Evolutionary conservation across 2,888 invertebrate species (phyloP).

Genomic region (Limnephilus marmoratus): DNA sequence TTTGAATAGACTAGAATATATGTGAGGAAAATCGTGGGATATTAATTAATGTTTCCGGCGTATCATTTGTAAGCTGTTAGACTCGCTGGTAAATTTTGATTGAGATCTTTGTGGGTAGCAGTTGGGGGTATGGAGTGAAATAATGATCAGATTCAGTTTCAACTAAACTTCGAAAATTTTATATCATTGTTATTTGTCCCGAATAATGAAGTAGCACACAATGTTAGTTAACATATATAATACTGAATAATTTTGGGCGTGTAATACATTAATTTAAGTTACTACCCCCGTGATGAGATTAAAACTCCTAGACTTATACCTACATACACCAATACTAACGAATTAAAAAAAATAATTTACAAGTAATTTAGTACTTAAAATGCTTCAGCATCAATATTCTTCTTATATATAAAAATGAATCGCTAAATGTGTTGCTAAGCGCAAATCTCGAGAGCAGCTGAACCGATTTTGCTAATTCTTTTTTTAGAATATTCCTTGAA

Average conservation of each 20-base stretch:
- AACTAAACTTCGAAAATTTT: background rate
- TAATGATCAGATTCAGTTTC: background rate
- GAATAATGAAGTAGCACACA: background rate
- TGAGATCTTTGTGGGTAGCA: background rate
- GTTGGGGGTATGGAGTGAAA: background rate
- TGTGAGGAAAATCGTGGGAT: background rate
- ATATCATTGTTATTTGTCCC: background rate
- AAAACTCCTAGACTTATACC: too few relatives aligned
- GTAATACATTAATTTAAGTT: too few relatives aligned
- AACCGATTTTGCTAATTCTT: too few relatives aligned
- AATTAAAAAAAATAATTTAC: too few relatives aligned
- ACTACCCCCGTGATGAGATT: too few relatives aligned
- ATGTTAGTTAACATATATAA: background rate
- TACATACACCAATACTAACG: too few relatives aligned
- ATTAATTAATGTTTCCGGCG: conserved; percentile 12
- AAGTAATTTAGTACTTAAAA: background rate
- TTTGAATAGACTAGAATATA: background rate
- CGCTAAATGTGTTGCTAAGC: too few relatives aligned
- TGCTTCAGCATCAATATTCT: too few relatives aligned
- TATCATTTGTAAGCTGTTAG: conserved; percentile 13
- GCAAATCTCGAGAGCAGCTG: too few relatives aligned
- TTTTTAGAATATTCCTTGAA: too few relatives aligned
- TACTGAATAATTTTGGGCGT: background rate
- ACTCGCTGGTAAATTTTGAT: background rate
- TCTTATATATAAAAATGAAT: too few relatives aligned